phyloP scores from a whole-genome alignment of 2,797 vertebrate species.

The Tapera naevia region DNA sequence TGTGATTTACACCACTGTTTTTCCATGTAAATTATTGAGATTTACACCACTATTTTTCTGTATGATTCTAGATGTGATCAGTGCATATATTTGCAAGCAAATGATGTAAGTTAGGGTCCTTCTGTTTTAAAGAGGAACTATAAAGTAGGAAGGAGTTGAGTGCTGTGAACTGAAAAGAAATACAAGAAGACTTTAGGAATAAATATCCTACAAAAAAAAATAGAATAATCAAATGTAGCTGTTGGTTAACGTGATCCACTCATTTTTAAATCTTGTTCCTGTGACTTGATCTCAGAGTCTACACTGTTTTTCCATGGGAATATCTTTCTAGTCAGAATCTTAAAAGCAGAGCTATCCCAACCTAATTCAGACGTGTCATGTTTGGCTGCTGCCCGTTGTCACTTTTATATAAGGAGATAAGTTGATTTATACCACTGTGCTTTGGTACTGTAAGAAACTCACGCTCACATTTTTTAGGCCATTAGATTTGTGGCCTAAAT shows the following conservation, averaged over 20 bases:
- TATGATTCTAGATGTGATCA: not conserved
- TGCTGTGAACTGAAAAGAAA: not conserved
- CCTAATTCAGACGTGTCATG: accelerated
- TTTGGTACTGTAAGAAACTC: not conserved
- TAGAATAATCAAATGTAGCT: not conserved
- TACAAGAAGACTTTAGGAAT: not conserved
- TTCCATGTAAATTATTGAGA: not conserved
- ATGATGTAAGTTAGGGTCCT: not conserved
- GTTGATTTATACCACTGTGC: not conserved
- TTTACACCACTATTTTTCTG: not conserved
- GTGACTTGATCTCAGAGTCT: not conserved
- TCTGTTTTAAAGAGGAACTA: not conserved
- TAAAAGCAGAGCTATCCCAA: not conserved
- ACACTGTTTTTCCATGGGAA: not conserved
- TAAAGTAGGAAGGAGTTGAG: not conserved
- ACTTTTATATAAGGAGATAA: not conserved
- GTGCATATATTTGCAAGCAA: not conserved
- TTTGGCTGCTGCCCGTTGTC: not conserved
- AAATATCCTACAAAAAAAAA: not conserved
- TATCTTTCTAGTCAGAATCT: not conserved
- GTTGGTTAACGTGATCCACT: not conserved
- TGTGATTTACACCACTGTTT: not conserved
- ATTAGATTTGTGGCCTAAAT: not conserved
- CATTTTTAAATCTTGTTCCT: not conserved
- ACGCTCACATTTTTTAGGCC: not conserved